These are phyloP conservation scores for Trachelipus rathkii DNA, from an alignment of 1,140 invertebrate species.

Conservation along the genomic window DNA sequence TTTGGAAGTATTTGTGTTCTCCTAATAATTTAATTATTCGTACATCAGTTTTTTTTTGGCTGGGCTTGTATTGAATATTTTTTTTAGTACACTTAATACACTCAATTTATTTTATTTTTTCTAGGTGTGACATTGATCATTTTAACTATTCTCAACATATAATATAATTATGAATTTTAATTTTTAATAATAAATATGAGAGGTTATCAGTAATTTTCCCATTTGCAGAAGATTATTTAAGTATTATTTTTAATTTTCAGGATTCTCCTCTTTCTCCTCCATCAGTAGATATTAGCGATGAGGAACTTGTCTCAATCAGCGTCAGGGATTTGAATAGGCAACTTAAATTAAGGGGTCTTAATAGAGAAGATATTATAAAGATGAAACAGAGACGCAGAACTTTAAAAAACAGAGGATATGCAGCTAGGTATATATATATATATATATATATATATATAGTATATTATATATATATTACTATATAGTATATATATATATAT, in stretches of 20 bases:
- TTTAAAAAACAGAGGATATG: constrained; percentile 30
- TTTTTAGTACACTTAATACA: no score
- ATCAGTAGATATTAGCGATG: constrained; percentile 33
- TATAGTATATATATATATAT: constrained; percentile 20
- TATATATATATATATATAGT: constrained; percentile 20
- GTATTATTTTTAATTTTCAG: not conserved
- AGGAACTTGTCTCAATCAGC: constrained; percentile 34
- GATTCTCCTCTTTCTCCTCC: constrained; percentile 29
- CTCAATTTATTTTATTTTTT: no score
- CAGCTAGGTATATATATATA: constrained; percentile 21
- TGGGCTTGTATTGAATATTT: no score
- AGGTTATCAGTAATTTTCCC: no score
- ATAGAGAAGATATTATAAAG: constrained; percentile 27
- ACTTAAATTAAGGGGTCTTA: constrained; percentile 31
- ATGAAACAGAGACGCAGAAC: constrained; percentile 29
- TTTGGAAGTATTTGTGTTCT: no score
- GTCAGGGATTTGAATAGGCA: constrained; percentile 34
- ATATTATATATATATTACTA: constrained; percentile 10
- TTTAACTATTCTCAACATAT: no score
- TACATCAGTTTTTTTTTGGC: no score
- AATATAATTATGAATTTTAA: no score
- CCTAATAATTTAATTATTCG: no score
- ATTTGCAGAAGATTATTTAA: no score
- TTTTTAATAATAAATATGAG: no score
- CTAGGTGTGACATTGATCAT: no score